Percentiles rank a stretch among this genome's conserved stretches.
These are phyloP conservation scores for Labeo calbasu DNA, from an alignment of 2,797 vertebrate species.

Conservation along the genomic window DNA sequence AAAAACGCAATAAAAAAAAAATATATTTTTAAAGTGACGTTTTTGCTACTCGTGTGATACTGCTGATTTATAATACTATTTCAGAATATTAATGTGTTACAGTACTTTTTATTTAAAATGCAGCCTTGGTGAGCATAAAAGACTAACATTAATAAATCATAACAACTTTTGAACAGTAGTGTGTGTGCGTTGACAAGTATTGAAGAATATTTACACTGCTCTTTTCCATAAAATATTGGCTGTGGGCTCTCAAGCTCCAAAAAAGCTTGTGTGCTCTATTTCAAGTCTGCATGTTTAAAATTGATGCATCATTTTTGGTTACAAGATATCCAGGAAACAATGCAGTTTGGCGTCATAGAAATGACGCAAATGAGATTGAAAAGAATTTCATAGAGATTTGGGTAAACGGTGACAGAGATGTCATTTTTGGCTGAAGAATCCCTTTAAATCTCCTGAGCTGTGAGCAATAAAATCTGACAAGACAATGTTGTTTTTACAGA, in stretches of 20 bases:
- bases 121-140: background rate
- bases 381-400: background rate
- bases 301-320: background rate
- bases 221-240: background rate
- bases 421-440: background rate
- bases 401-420: background rate
- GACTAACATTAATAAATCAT: background rate
- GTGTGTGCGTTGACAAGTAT: background rate
- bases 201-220: background rate
- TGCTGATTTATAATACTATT: background rate
- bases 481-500: constrained; percentile 27
- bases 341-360: background rate
- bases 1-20: too few species aligned
- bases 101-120: background rate
- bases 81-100: background rate
- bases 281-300: background rate
- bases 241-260: background rate
- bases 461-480: constrained; percentile 13
- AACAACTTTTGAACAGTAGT: background rate
- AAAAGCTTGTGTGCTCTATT: background rate
- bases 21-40: too few species aligned
- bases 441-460: background rate
- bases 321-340: background rate
- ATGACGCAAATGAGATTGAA: constrained; percentile 27
- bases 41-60: too few species aligned